Evolutionary conservation across 2,888 invertebrate species (phyloP).

Genomic region (Sphinx pinastri): DNA sequence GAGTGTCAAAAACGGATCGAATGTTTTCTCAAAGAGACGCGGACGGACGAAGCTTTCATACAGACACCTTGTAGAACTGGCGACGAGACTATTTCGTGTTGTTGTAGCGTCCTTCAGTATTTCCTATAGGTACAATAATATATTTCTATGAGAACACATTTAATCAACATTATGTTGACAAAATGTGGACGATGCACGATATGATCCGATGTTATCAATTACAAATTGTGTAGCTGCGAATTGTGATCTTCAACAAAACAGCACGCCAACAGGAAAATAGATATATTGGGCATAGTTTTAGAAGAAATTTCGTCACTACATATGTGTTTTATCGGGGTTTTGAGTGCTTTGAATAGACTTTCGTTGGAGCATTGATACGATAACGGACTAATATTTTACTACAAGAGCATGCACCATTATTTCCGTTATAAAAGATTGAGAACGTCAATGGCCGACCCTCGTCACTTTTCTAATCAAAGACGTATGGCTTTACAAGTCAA

Average conservation of each 20-base stretch:
- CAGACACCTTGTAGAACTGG: too few species aligned
- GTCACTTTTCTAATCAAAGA: conserved; percentile 33
- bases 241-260: too few species aligned
- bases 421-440: conserved; percentile 24
- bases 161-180: not conserved
- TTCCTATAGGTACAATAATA: not conserved
- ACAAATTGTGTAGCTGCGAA: not conserved
- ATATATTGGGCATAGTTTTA: too few species aligned
- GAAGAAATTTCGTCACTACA: not conserved
- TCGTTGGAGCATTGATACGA: not conserved
- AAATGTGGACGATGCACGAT: conserved; percentile 3
- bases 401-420: not conserved
- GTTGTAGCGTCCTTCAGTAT: not conserved
- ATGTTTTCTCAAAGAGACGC: not conserved
- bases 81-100: not conserved
- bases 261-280: too few species aligned
- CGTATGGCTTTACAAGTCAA: conserved; percentile 30
- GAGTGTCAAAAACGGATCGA: too few species aligned
- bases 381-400: conserved; percentile 7
- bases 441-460: conserved; percentile 33
- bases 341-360: conserved; percentile 7
- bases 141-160: not conserved
- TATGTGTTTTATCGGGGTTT: conserved; percentile 16
- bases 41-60: not conserved
- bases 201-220: conserved; percentile 1